Conservation (phyloP, 2,888 invertebrate genomes). For the Drosophila paramelanica region DNA sequence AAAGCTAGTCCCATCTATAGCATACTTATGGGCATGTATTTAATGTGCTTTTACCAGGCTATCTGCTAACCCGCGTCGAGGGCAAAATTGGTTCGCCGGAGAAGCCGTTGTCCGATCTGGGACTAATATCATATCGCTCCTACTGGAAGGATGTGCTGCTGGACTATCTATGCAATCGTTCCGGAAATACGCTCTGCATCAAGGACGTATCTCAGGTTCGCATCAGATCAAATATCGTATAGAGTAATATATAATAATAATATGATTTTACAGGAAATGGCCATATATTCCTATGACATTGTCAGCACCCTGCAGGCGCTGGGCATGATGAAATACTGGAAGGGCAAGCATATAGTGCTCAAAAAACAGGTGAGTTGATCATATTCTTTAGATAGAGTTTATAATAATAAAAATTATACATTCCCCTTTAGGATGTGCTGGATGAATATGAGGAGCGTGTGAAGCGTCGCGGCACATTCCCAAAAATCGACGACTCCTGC, state of each 20-base stretch:
- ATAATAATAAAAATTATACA: conserved; percentile 5
- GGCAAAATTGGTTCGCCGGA: conserved; percentile 99
- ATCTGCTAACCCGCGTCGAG: conserved; percentile 97
- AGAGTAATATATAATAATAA: neutral
- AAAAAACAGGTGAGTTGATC: conserved; percentile 92
- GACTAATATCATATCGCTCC: conserved; percentile 97
- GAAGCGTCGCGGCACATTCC: conserved; percentile 91
- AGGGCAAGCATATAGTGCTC: conserved; percentile 98
- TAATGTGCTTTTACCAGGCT: conserved; percentile 88
- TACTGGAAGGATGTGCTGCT: conserved; percentile 99
- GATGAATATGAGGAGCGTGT: conserved; percentile 96
- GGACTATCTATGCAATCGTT: conserved; percentile 94
- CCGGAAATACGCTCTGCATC: conserved; percentile 95
- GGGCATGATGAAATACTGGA: conserved; percentile 99
- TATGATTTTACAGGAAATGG: conserved; percentile 89
- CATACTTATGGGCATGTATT: conserved; percentile 71
- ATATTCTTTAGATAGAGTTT: neutral
- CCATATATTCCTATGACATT: conserved; percentile 98
- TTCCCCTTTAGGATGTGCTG: conserved; percentile 90
- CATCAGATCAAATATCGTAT: neutral
- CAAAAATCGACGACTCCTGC: conserved; percentile 94
- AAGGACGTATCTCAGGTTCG: conserved; percentile 90
- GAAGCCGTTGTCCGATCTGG: conserved; percentile 98
- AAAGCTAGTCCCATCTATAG: conserved; percentile 64
- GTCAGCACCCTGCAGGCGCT: conserved; percentile 98